Evolutionary conservation across 2,888 invertebrate species (phyloP), one percentile per base, ranked within the genome.

Genomic region (Octodonta nipae): DNA sequence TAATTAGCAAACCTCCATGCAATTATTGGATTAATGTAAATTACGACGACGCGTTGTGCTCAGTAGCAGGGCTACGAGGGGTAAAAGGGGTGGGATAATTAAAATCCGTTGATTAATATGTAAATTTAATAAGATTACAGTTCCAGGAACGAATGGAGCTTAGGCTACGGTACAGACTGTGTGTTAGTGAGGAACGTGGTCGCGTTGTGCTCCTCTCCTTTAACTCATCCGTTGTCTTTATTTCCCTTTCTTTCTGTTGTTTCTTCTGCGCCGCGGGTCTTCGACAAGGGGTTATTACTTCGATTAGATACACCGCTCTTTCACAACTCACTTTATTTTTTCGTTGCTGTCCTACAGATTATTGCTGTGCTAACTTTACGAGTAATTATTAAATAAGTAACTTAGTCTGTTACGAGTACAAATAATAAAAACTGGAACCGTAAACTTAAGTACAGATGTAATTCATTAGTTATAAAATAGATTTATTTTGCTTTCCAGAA

Each of bases 91-190:
- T 73, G 77, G 79, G 78, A 84, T 85, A 86, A 86, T 86, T 86
- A 86, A 85, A 86, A 86, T 85, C 84, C 83, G 83, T 85, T 86
- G 85, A 86, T 86, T 86, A 86, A 86, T 86, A 86, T 86, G 85
- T 85, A 86, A 86, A 86, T 86, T 85, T 86, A 85, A 86, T 86
- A 85, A 85, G 85, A 85, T 85, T 85, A 85, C 83, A 83, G 82
- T 81, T 80, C 78, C 79, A 74, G 79, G 80, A 82, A 82, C 80
- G 80, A 76, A 75, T 52, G 50, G 46, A 52, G 51, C 48, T 44
- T 43, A 47, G 46, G 47, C 48, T 39, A 38, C 45, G 43, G 43
- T 34, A 40, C 39, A 42, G 45, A 28, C 36, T 35, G 29, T 24
- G 28, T 16, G 36, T 35, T 28, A 30, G 36, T 5, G 25, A 25